Percentiles rank a stretch among this genome's conserved stretches.
These are phyloP conservation scores for Crocallis elinguaria DNA, from an alignment of 2,888 invertebrate species.

Conservation along the genomic window DNA sequence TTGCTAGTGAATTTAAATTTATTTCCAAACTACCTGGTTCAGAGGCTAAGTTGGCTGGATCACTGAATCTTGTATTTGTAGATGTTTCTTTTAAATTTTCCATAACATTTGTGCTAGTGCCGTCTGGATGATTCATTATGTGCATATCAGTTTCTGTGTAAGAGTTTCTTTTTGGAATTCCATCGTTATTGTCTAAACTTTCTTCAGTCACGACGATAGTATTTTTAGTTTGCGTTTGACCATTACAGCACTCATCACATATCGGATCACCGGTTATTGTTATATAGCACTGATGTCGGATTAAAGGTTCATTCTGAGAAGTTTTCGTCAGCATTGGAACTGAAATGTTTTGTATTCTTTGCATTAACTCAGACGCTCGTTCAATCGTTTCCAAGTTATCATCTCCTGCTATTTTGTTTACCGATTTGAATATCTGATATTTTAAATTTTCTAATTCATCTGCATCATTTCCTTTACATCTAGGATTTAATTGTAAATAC, in stretches of 20 bases:
- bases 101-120: background rate
- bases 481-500: conserved; percentile 58
- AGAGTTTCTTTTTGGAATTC: background rate
- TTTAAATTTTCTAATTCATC: conserved; percentile 66
- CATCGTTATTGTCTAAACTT: background rate
- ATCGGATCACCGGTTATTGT: background rate
- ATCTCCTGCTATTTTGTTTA: conserved; percentile 59
- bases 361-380: conserved; percentile 56
- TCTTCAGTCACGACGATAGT: too few relatives aligned
- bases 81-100: conserved; percentile 1
- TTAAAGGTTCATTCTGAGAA: background rate
- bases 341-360: conserved; percentile 54
- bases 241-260: conserved; percentile 1
- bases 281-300: background rate
- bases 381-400: conserved; percentile 50
- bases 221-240: too few relatives aligned
- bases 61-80: conserved; percentile 17
- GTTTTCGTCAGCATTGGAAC: conserved; percentile 44
- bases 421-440: conserved; percentile 72
- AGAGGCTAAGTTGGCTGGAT: too few relatives aligned
- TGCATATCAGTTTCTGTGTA: background rate
- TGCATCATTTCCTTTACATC: conserved; percentile 37
- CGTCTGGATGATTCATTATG: background rate
- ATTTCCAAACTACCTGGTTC: too few relatives aligned
- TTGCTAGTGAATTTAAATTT: too few relatives aligned